Percentiles rank a stretch among this genome's conserved stretches.
These are phyloP conservation scores for Enteromius radiatus DNA, from an alignment of 2,797 vertebrate species.

Conservation along the genomic window DNA sequence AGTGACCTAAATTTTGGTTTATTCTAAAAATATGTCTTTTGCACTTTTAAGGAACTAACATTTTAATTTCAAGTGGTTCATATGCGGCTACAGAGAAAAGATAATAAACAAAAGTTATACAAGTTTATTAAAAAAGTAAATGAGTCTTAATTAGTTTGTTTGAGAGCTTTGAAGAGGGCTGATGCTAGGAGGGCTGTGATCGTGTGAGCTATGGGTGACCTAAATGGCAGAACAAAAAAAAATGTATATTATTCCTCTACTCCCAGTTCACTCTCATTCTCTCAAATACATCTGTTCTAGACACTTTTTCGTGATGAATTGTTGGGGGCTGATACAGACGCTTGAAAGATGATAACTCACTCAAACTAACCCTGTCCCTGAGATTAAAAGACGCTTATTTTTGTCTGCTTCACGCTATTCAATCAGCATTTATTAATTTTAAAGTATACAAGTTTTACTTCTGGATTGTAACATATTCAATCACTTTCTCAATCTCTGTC, in stretches of 20 bases:
- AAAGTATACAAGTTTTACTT: not conserved
- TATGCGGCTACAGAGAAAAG: not conserved
- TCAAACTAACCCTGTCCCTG: not conserved
- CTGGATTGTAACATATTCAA: not conserved
- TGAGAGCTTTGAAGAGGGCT: not conserved
- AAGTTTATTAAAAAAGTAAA: not conserved
- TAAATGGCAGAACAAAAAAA: not conserved
- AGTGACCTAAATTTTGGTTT: not conserved
- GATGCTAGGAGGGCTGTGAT: not conserved
- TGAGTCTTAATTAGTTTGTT: not conserved
- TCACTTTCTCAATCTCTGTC: not conserved
- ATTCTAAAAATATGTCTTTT: not conserved
- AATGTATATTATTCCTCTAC: not conserved
- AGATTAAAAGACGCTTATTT: not conserved
- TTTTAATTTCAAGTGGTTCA: not conserved
- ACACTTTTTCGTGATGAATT: not conserved
- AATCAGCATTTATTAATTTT: not conserved
- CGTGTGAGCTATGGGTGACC: not conserved
- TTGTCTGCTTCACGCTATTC: not conserved
- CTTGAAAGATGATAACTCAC: not conserved
- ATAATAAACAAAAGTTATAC: not conserved
- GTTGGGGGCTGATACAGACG: not conserved
- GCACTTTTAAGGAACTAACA: not conserved
- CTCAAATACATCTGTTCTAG: not conserved
- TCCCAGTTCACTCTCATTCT: not conserved